Evolutionary conservation across 2,113 vertebrate species (phyloP).

Genomic region (Dermatemys mawii): DNA sequence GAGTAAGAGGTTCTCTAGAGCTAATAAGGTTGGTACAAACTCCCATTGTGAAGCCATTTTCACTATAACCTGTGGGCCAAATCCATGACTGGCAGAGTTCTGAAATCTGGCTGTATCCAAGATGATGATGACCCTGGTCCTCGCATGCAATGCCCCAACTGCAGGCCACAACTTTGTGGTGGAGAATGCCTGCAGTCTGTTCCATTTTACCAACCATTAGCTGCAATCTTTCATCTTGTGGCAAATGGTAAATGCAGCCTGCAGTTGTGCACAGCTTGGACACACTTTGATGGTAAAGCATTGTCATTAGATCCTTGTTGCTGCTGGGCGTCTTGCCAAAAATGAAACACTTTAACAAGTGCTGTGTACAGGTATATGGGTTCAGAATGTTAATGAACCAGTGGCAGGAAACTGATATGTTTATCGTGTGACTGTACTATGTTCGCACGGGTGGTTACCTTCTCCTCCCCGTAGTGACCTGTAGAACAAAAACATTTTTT

Average conservation of each 20-base stretch:
- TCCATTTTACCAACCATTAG: not conserved
- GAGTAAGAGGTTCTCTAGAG: not conserved
- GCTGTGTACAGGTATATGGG: rapidly evolving
- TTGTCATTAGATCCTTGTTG: not conserved
- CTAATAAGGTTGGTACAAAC: not conserved
- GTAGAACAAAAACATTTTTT: constrained; percentile 26
- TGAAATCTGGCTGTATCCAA: not conserved
- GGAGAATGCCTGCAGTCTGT: not conserved
- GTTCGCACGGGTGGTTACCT: not conserved
- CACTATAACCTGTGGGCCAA: not conserved
- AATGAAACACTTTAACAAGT: not conserved
- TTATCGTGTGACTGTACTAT: not conserved
- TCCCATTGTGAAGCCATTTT: not conserved
- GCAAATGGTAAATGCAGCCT: not conserved
- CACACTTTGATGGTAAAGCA: not conserved
- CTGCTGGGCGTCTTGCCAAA: not conserved
- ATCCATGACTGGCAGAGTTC: not conserved
- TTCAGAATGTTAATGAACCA: not conserved
- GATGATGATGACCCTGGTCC: not conserved
- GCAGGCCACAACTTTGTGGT: not conserved
- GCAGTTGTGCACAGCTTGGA: not conserved
- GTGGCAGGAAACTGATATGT: rapidly evolving
- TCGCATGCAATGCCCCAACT: rapidly evolving
- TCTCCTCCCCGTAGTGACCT: constrained; percentile 42
- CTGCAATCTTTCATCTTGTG: not conserved